phyloP scores from a whole-genome alignment of 2,888 invertebrate genomes.

The Amblyteles armatorius region DNA sequence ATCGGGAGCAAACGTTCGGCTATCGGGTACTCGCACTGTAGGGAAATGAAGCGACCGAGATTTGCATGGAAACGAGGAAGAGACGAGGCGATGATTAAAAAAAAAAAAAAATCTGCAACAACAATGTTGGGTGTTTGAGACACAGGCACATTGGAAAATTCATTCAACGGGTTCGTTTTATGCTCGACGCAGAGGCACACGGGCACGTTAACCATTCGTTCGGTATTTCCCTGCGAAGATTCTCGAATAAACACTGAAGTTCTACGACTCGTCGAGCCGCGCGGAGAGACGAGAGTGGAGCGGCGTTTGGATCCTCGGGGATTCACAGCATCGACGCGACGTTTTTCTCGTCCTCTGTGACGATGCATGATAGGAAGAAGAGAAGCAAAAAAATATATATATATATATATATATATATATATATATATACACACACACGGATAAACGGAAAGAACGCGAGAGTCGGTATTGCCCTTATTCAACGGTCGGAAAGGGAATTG shows the following conservation, averaged over 20 bases:
- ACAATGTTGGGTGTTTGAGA: conserved; percentile 48
- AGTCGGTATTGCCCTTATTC: not conserved
- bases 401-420: too few relatives aligned
- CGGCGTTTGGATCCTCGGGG: conserved; percentile 46
- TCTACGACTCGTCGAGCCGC: conserved; percentile 20
- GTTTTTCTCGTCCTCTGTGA: conserved; percentile 38
- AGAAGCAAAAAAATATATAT: not conserved
- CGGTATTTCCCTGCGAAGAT: conserved; percentile 37
- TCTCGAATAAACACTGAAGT: conserved; percentile 59
- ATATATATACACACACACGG: not conserved
- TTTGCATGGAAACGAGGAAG: conserved; percentile 64
- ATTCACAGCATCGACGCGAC: conserved; percentile 42
- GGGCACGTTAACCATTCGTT: conserved; percentile 27
- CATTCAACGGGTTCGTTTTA: conserved; percentile 59
- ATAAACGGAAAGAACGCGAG: not conserved
- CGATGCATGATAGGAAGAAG: conserved; percentile 21
- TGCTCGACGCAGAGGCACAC: conserved; percentile 30
- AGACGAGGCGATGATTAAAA: conserved; percentile 37
- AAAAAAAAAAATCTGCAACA: conserved; percentile 7
- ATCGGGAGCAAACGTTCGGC: conserved; percentile 52
- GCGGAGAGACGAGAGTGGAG: conserved; percentile 31
- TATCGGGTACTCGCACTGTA: conserved; percentile 29
- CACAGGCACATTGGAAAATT: conserved; percentile 54
- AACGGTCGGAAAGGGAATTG: conserved; percentile 7
- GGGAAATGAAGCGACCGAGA: conserved; percentile 44